Percentiles rank a stretch among this genome's conserved stretches.
Evolutionary conservation across 2,888 invertebrate species (phyloP).

Genomic region (Drosophila hamatofila): DNA sequence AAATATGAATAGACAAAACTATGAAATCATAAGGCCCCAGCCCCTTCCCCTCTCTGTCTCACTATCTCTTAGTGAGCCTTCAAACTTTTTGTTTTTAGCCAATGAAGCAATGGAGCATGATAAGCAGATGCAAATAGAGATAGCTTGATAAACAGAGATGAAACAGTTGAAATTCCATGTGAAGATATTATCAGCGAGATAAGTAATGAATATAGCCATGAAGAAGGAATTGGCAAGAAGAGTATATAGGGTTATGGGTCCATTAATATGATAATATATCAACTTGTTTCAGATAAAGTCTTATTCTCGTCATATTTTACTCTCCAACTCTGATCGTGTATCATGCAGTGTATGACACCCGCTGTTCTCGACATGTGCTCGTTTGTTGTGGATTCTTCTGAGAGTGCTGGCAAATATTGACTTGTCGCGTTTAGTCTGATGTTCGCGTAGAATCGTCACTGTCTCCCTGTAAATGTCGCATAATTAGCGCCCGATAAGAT

Average conservation of each 20-base stretch:
- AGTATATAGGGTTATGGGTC: neutral
- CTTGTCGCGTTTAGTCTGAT: constrained; percentile 16
- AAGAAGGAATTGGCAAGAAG: neutral
- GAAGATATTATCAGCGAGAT: constrained; percentile 11
- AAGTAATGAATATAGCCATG: neutral
- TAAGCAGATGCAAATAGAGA: constrained; percentile 11
- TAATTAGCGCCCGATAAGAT: neutral
- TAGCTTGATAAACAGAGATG: neutral
- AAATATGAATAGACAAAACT: neutral
- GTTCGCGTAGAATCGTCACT: constrained; percentile 13
- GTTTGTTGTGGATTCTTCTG: neutral
- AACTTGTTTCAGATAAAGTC: neutral
- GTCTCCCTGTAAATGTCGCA: constrained; percentile 5
- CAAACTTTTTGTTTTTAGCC: neutral
- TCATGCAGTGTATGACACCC: neutral
- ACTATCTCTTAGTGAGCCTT: neutral
- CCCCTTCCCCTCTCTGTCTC: no score
- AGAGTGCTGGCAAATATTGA: constrained; percentile 39
- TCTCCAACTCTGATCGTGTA: neutral
- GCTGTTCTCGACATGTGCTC: neutral
- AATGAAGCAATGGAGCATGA: neutral
- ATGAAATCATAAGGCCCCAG: no score
- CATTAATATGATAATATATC: constrained; percentile 8
- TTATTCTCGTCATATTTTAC: neutral
- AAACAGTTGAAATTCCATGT: neutral